Evolutionary conservation across 1,140 invertebrate species (phyloP), one percentile per base, ranked within the genome.

Genomic region (Megathymus violae): DNA sequence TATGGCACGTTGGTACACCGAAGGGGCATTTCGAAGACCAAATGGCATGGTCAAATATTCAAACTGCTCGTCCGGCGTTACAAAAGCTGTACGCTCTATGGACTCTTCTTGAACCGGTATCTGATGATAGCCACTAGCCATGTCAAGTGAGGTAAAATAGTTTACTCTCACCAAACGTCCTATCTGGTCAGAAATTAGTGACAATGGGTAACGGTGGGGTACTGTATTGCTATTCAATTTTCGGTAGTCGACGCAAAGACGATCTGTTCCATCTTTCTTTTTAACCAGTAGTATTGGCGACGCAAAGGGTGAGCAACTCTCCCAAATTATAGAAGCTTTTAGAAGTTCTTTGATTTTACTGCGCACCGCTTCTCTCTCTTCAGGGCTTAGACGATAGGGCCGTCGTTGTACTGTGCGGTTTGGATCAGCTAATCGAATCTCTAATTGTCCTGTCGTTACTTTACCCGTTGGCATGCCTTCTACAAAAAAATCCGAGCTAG

Each of bases 171-270:
- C 14, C 40, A 48, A 46, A 6, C 50, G 25, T 15, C 19, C 9
- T 31, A 58, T 43, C 5, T 58, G 51, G 14, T 64, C 51, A 3
- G n/a, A 15, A 50, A 58, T 64, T 1, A 58, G 41, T 7, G 52
- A 34, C n/a, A 48, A 6, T 0, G 92, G 92, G 63, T 48, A 69
- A 4, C 67, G 56, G 56, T 93, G 90, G 14, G 69, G 70, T 1
- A 76, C 65, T 0, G 90, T 92, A 0, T 87, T 64, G 0, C 46
- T 34, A 69, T 93, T 94, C 1, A 94, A 51, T 11, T 66, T 40
- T 10, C 88, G 51, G 62, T 84, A 94, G 62, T 91, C 83, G 0
- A 65, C 48, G 17, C 63, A 65, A 17, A 65, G 19, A 1, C 52
- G 5, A 19, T 60, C 52, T 4, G 43, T 22, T 0, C 63, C 63